Evolutionary conservation across 2,888 invertebrate species (phyloP).

Genomic region (Cosmia trapezina): DNA sequence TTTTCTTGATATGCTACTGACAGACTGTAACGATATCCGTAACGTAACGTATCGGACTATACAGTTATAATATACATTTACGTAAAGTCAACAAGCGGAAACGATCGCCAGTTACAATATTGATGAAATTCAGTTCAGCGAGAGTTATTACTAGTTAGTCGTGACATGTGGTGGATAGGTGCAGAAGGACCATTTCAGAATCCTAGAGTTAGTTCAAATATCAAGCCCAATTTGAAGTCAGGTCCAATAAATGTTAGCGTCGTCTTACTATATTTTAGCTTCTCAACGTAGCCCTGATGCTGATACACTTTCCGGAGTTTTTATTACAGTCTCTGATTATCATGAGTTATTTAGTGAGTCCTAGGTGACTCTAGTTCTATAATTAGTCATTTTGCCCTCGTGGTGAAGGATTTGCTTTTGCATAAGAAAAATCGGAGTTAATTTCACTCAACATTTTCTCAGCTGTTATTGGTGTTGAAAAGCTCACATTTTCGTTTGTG

Average conservation of each 20-base stretch:
- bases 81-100: constrained; percentile 58
- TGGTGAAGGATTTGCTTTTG: not conserved
- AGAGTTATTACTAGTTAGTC: constrained; percentile 56
- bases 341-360: not conserved
- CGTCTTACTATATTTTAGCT: not conserved
- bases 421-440: not conserved
- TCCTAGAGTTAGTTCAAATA: not conserved
- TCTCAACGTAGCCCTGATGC: not conserved
- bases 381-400: not conserved
- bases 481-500: too few species aligned
- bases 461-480: too few species aligned
- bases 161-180: not conserved
- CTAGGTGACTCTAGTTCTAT: not conserved
- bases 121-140: constrained; percentile 65
- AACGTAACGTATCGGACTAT: constrained; percentile 40
- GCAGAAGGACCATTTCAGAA: constrained; percentile 26
- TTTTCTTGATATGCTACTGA: not conserved
- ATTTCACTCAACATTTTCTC: not conserved
- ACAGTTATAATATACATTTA: constrained; percentile 51
- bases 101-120: constrained; percentile 60
- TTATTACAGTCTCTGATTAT: not conserved
- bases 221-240: not conserved
- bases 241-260: not conserved
- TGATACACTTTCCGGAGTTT: not conserved
- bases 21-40: constrained; percentile 11